Evolutionary conservation across 2,888 invertebrate species (phyloP).

Genomic region (Thereva unica): DNA sequence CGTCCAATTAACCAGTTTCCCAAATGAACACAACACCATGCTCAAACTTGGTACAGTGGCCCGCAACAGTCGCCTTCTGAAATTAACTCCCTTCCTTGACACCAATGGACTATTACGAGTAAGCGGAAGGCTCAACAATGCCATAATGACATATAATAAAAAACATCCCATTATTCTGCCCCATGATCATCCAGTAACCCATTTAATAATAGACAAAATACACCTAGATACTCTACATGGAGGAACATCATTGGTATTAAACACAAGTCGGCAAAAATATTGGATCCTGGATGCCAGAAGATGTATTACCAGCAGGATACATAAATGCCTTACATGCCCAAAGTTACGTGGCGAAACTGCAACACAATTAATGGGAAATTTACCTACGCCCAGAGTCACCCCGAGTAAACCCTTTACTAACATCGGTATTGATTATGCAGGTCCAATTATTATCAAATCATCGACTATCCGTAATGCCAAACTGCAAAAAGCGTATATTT

Average conservation of each 20-base stretch:
- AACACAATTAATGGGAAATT: slow-evolving; percentile 5
- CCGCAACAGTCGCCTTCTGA: not conserved
- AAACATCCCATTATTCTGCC: slow-evolving; percentile 2
- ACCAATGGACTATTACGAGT: not conserved
- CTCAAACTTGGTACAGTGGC: not conserved
- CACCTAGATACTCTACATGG: not conserved
- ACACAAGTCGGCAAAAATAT: not conserved
- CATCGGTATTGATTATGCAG: not conserved
- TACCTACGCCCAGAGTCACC: not conserved
- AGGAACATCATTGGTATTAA: not conserved
- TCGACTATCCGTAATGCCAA: not conserved
- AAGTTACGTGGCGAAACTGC: not conserved
- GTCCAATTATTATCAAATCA: not conserved
- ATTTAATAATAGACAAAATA: not conserved
- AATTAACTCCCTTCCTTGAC: not conserved
- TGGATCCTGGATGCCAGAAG: not conserved
- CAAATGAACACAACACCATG: not conserved
- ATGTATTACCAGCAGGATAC: not conserved
- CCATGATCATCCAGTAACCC: not conserved
- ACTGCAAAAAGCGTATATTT: not conserved
- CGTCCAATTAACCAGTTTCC: not conserved
- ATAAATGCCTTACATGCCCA: not conserved
- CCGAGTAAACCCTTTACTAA: not conserved
- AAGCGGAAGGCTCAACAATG: not conserved
- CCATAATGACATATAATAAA: not conserved